These are phyloP conservation scores for Megamerina dolium DNA, from an alignment of 2,888 invertebrate species.

Conservation along the genomic window DNA sequence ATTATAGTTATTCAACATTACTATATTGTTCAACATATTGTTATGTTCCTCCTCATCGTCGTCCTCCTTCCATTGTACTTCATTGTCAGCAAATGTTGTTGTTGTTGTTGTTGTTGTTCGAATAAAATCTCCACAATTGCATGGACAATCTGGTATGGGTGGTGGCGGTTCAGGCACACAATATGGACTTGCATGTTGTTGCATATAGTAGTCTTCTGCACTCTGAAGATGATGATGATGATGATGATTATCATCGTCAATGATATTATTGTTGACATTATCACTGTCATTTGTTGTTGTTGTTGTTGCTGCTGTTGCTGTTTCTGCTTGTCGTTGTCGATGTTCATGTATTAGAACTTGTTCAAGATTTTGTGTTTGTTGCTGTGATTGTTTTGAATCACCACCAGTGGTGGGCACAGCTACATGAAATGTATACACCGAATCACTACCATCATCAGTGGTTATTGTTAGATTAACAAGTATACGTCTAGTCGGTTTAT, in stretches of 20 bases:
- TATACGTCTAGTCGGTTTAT: conserved; percentile 54
- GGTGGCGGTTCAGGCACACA: conserved; percentile 46
- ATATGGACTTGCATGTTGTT: conserved; percentile 21
- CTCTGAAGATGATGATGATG: conserved; percentile 17
- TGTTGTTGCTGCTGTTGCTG: no score
- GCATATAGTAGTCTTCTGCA: background rate
- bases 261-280: no score
- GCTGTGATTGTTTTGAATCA: background rate
- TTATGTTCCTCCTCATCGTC: no score
- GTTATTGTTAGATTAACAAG: conserved; percentile 78
- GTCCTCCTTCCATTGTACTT: no score
- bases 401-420: conserved; percentile 62
- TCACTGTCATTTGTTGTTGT: no score
- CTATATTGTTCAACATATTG: no score
- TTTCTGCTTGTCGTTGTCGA: conserved; percentile 4
- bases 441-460: conserved; percentile 57
- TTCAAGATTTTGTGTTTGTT: conserved; percentile 27
- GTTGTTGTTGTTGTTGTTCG: conserved; percentile 12
- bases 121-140: conserved; percentile 28
- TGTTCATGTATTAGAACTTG: conserved; percentile 36
- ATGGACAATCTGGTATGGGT: conserved; percentile 47
- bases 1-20: no score
- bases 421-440: conserved; percentile 72
- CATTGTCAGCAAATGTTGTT: conserved; percentile 10
- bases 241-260: no score